Conservation (phyloP, 1,140 invertebrate species). For the Nilaparvata lugens region DNA sequence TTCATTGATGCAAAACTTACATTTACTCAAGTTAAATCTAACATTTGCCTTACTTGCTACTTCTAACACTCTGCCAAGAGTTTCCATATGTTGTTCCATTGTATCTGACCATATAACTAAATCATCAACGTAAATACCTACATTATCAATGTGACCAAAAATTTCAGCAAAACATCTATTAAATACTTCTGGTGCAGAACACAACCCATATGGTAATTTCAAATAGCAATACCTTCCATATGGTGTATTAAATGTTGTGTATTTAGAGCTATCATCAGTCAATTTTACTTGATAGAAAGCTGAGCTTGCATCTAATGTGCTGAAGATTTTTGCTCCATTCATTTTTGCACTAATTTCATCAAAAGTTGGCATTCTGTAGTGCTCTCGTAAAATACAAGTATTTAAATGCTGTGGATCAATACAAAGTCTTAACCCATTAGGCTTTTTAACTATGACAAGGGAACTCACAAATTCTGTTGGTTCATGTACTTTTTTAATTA, state of each 20-base stretch:
- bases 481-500: background rate
- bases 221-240: constrained; percentile 6
- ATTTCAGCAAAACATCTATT: background rate
- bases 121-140: constrained; percentile 9
- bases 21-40: constrained; percentile 11
- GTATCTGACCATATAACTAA: constrained; percentile 2
- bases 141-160: background rate
- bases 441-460: background rate
- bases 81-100: background rate
- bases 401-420: constrained; percentile 7
- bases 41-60: constrained; percentile 1
- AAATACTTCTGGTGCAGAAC: constrained; percentile 5
- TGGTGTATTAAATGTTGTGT: constrained; percentile 6
- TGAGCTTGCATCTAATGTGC: background rate
- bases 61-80: background rate
- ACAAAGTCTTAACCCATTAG: background rate
- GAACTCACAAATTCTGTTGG: background rate
- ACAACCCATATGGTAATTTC: constrained; percentile 7
- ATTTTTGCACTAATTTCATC: background rate
- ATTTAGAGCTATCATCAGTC: background rate
- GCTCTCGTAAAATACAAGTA: background rate
- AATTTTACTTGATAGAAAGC: constrained; percentile 4
- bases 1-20: constrained; percentile 6
- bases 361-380: background rate
- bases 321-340: background rate